Evolutionary conservation across 2,113 vertebrate species (phyloP).

Genomic region (Halichoeres trimaculatus): DNA sequence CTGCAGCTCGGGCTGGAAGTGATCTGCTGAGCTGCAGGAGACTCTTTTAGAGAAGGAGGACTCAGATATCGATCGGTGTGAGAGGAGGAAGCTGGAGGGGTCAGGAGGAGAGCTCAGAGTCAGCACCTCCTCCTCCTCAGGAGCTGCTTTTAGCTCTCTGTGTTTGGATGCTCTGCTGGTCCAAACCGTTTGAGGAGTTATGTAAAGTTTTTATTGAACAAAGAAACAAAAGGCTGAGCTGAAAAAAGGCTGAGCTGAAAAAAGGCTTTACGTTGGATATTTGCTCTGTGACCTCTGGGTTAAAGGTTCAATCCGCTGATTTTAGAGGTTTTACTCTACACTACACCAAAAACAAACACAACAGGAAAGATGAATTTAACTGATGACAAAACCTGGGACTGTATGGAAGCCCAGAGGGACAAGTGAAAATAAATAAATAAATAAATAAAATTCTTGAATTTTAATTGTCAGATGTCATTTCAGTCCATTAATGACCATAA

Average conservation of each 20-base stretch:
- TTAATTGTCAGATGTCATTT: too few species aligned
- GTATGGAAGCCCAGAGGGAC: too few species aligned
- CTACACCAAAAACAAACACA: too few species aligned
- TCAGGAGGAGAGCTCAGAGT: conserved; percentile 31
- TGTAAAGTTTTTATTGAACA: conserved; percentile 11
- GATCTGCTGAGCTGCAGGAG: conserved; percentile 16
- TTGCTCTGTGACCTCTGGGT: neutral
- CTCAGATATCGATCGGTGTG: conserved; percentile 11
- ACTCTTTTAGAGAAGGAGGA: conserved; percentile 13
- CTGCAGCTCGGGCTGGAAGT: too few species aligned
- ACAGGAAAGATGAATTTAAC: too few species aligned
- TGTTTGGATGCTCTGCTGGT: neutral
- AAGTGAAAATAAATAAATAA: too few species aligned
- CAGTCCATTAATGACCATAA: too few species aligned
- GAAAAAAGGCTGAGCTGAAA: too few species aligned
- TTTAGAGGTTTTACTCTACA: neutral
- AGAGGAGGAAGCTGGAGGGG: conserved; percentile 30
- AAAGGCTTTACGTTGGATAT: too few species aligned
- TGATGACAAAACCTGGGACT: too few species aligned
- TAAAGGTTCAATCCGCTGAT: neutral
- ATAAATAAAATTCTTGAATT: too few species aligned
- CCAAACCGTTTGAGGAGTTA: conserved; percentile 1
- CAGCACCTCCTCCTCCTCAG: conserved; percentile 52
- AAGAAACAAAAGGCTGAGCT: too few species aligned
- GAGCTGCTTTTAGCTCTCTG: conserved; percentile 36